Percentiles rank a stretch among this genome's conserved stretches.
Evolutionary conservation across 2,888 invertebrate genomes (phyloP).

Genomic region (Dastarcus helophoroides): DNA sequence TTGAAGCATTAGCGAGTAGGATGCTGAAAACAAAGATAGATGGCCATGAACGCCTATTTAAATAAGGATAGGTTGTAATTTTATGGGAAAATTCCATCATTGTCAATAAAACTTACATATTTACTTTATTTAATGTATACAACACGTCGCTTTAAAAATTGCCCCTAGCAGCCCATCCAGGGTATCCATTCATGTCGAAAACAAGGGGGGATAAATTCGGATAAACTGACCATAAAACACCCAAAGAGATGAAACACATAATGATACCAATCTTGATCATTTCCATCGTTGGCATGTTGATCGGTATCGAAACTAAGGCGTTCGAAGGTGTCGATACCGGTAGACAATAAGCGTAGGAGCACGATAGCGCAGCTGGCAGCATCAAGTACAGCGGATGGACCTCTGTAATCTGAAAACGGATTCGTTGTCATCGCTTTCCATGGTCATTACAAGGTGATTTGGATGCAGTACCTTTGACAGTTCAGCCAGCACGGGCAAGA

Average conservation of each 20-base stretch:
- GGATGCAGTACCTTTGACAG: constrained; percentile 3
- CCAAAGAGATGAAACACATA: constrained; percentile 5
- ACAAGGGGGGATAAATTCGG: constrained; percentile 64
- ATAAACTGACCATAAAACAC: constrained; percentile 48
- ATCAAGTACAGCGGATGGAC: constrained; percentile 75
- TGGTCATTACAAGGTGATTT: too few species aligned
- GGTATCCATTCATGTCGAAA: constrained; percentile 51
- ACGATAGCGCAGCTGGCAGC: constrained; percentile 70
- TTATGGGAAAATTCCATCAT: too few species aligned
- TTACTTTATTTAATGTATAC: too few species aligned
- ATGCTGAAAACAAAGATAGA: too few species aligned
- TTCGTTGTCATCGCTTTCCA: too few species aligned
- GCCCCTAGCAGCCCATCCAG: too few species aligned
- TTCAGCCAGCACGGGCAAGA: constrained; percentile 7
- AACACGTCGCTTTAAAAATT: too few species aligned
- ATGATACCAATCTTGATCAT: constrained; percentile 34
- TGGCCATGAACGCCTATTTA: too few species aligned
- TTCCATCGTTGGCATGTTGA: constrained; percentile 58
- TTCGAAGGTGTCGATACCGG: constrained; percentile 88
- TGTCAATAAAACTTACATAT: too few species aligned
- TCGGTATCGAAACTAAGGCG: constrained; percentile 72
- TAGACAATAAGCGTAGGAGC: constrained; percentile 83
- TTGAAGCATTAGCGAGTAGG: too few species aligned
- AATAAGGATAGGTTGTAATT: too few species aligned
- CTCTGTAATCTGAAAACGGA: constrained; percentile 23